Percentiles rank a stretch among this genome's conserved stretches.
Conservation (phyloP, 2,113 vertebrate species). For the Chauna torquata region DNA sequence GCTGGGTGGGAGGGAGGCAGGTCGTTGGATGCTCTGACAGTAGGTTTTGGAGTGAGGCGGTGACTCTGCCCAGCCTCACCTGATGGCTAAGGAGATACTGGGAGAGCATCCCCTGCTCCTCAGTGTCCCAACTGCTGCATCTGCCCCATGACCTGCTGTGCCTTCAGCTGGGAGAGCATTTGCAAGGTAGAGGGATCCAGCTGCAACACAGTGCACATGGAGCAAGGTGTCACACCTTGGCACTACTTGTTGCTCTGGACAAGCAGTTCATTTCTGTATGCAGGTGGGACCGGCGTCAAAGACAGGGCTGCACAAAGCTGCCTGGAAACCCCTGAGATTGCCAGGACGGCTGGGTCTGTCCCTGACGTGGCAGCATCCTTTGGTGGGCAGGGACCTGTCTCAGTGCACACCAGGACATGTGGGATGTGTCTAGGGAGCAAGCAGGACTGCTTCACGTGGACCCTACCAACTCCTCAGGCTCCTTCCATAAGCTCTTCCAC, state of each 20-base stretch:
- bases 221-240: neutral
- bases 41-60: accelerated
- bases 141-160: neutral
- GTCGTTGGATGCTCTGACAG: neutral
- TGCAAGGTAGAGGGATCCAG: neutral
- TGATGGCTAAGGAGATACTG: neutral
- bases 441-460: neutral
- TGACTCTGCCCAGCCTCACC: neutral
- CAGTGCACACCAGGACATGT: neutral
- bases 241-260: neutral
- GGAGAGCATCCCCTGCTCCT: neutral
- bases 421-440: neutral
- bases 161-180: accelerated
- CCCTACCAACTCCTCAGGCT: neutral
- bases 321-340: neutral
- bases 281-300: neutral
- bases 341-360: neutral
- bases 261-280: accelerated
- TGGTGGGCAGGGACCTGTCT: neutral
- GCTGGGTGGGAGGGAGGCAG: neutral
- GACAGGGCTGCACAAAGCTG: neutral
- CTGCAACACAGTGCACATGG: accelerated
- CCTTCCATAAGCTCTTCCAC: neutral
- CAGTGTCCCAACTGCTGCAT: accelerated
- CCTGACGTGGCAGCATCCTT: neutral